Conservation (phyloP, 2,113 vertebrate genomes). For the Bufo bufo region DNA sequence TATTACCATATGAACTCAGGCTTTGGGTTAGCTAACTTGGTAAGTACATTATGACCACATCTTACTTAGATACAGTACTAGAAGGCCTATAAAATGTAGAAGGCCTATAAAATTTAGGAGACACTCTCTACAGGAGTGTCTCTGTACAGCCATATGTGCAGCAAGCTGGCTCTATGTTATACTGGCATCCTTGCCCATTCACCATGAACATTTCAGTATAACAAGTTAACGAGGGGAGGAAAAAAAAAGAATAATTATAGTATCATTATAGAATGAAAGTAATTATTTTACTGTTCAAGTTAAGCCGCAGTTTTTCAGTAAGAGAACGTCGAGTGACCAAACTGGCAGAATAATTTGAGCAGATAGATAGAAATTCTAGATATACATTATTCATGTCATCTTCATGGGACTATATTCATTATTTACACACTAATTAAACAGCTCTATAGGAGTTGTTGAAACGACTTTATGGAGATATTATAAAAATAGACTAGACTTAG, state of each 20-base stretch:
- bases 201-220: background rate
- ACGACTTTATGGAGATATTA: background rate
- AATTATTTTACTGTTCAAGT: slow-evolving; percentile 12
- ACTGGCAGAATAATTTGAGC: slow-evolving; percentile 9
- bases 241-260: slow-evolving; percentile 29
- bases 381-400: slow-evolving; percentile 50
- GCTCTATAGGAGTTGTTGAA: slow-evolving; percentile 6
- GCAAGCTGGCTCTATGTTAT: background rate
- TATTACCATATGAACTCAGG: background rate
- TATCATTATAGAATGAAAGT: slow-evolving; percentile 38
- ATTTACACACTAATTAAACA: slow-evolving; percentile 53
- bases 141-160: background rate
- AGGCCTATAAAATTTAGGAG: background rate
- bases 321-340: slow-evolving; percentile 14
- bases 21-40: background rate
- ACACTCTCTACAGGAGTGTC: background rate
- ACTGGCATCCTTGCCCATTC: too few species aligned
- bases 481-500: slow-evolving; percentile 19
- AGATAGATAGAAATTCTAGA: slow-evolving; percentile 40
- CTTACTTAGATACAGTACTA: background rate
- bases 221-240: background rate
- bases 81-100: background rate
- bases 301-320: background rate
- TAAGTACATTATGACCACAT: background rate
- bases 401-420: slow-evolving; percentile 49